phyloP scores from a whole-genome alignment of 92 coral and sea anemone species.

The Bergia puertoricense region DNA sequence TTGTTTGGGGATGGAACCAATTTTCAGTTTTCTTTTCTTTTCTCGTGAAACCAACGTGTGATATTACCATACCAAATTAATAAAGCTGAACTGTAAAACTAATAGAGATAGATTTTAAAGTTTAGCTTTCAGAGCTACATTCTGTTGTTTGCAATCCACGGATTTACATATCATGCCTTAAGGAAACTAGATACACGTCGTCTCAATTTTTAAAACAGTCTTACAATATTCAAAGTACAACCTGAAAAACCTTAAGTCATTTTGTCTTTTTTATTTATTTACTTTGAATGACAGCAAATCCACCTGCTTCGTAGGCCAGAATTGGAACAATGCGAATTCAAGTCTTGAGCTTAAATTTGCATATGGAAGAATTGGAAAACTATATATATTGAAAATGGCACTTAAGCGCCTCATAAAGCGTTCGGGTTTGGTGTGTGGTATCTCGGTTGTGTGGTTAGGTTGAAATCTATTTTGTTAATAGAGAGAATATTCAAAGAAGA shows the following conservation, averaged over 20 bases:
- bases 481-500: no score
- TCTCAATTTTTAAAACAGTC: neutral
- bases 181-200: neutral
- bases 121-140: no score
- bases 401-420: no score
- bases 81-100: neutral
- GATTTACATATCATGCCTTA: neutral
- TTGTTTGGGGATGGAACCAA: neutral
- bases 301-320: neutral
- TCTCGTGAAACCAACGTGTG: neutral
- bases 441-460: no score
- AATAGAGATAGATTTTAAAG: no score
- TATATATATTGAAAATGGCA: no score
- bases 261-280: neutral
- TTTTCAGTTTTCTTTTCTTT: neutral
- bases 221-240: neutral
- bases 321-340: no score
- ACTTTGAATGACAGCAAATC: neutral
- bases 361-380: no score
- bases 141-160: no score
- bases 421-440: no score
- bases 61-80: neutral
- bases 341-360: no score
- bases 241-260: neutral
- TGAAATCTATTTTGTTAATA: no score